Percentiles rank a stretch among this genome's conserved stretches.
Conservation (phyloP, 2,888 invertebrate species). For the Lysandra bellargus region DNA sequence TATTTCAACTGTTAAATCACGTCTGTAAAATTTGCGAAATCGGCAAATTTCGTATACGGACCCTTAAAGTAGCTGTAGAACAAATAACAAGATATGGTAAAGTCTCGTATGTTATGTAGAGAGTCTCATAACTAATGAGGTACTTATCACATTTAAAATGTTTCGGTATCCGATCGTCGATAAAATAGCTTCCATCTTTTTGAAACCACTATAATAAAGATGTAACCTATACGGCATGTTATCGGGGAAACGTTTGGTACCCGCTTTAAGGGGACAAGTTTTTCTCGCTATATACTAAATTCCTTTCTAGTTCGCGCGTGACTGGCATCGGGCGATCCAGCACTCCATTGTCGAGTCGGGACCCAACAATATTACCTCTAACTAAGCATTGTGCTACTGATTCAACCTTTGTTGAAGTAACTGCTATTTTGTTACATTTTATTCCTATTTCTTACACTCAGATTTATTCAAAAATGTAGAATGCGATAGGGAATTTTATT, state of each 20-base stretch:
- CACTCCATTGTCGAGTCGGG: slow-evolving; percentile 37
- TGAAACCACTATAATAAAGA: background rate
- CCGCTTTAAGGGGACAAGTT: slow-evolving; percentile 36
- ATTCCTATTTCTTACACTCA: background rate
- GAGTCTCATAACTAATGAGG: too few relatives aligned
- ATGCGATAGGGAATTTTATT: background rate
- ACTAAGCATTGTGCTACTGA: slow-evolving; percentile 43
- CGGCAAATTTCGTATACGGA: too few relatives aligned
- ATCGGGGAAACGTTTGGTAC: background rate
- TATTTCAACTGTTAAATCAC: too few relatives aligned
- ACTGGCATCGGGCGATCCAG: slow-evolving; percentile 49
- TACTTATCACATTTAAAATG: background rate
- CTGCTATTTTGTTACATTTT: slow-evolving; percentile 32
- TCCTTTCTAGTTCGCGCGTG: slow-evolving; percentile 54
- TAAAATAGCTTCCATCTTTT: background rate
- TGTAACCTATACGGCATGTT: background rate
- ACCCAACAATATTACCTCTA: slow-evolving; percentile 40
- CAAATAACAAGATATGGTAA: too few relatives aligned
- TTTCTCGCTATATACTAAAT: slow-evolving; percentile 59
- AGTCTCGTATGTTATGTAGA: too few relatives aligned
- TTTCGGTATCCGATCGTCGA: background rate
- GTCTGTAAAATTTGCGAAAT: too few relatives aligned
- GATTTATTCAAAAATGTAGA: slow-evolving; percentile 8
- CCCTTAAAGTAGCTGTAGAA: too few relatives aligned
- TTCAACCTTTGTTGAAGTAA: slow-evolving; percentile 38